phyloP scores from a whole-genome alignment of 2,888 invertebrate species.

The Platycheirus rosarum region DNA sequence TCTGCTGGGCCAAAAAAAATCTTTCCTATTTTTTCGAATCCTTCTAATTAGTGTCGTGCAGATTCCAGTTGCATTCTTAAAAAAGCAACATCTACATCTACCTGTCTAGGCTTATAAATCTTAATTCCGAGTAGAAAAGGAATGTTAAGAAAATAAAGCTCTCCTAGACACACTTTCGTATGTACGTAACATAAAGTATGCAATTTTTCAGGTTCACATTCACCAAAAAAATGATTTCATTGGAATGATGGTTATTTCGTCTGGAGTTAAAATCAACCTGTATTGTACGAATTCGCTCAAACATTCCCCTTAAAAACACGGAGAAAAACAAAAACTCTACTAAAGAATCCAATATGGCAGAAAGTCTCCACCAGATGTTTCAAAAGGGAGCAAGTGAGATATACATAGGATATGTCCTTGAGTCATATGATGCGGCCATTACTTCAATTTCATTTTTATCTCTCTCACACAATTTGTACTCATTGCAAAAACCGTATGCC shows the following conservation, averaged over 20 bases:
- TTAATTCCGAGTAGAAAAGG: too few relatives aligned
- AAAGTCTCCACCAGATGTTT: conserved; percentile 56
- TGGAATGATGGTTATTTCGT: neutral
- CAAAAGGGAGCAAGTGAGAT: conserved; percentile 45
- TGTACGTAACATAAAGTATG: too few relatives aligned
- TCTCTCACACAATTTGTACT: conserved; percentile 58
- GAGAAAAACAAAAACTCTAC: conserved; percentile 11
- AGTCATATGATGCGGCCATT: conserved; percentile 71
- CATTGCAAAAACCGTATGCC: conserved; percentile 18
- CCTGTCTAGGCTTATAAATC: too few relatives aligned
- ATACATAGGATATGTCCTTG: conserved; percentile 53
- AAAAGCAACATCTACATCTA: too few relatives aligned
- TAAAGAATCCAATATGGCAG: conserved; percentile 64
- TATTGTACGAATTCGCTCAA: conserved; percentile 8
- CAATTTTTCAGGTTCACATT: too few relatives aligned
- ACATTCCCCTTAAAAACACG: conserved; percentile 23
- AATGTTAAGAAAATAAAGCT: too few relatives aligned
- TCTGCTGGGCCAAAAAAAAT: too few relatives aligned
- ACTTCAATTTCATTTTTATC: conserved; percentile 61
- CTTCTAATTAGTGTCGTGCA: too few relatives aligned
- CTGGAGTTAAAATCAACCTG: neutral
- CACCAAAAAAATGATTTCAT: too few relatives aligned
- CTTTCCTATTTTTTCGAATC: too few relatives aligned
- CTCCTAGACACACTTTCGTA: too few relatives aligned
- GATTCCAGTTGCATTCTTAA: too few relatives aligned